Conservation (phyloP, 2,113 vertebrate genomes). For the Ceratotherium simum region DNA sequence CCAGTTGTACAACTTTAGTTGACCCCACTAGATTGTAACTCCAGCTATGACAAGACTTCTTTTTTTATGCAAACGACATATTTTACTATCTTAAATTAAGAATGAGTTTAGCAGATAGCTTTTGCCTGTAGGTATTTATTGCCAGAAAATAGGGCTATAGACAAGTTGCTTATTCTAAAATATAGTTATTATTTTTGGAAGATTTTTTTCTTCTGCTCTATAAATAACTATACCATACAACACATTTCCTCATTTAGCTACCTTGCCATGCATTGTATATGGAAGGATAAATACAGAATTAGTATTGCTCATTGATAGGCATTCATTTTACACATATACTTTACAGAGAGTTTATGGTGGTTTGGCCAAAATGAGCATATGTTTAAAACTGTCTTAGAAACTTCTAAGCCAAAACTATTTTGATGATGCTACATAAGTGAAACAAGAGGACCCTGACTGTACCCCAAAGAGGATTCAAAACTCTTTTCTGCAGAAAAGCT, state of each 20-base stretch:
- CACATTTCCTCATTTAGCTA: not conserved
- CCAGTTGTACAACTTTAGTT: not conserved
- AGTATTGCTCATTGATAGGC: not conserved
- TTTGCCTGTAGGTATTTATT: not conserved
- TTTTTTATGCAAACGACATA: not conserved
- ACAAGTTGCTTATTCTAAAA: conserved; percentile 21
- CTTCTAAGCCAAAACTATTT: conserved; percentile 22
- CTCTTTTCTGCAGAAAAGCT: not conserved
- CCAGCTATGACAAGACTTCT: not conserved
- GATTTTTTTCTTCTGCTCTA: not conserved
- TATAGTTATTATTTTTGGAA: not conserved
- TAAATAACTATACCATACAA: not conserved
- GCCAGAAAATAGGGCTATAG: not conserved
- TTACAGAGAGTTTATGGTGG: not conserved
- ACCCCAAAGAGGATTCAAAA: not conserved
- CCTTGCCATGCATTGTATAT: not conserved
- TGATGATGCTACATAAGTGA: not conserved
- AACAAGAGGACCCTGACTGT: not conserved
- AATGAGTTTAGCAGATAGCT: conserved; percentile 15
- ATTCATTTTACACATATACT: not conserved
- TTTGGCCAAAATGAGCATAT: not conserved
- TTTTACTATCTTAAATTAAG: conserved; percentile 47
- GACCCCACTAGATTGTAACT: not conserved
- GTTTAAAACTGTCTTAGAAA: conserved; percentile 39
- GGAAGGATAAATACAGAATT: not conserved